Evolutionary conservation across 2,888 invertebrate species (phyloP).

Genomic region (Strigamia crassipes): DNA sequence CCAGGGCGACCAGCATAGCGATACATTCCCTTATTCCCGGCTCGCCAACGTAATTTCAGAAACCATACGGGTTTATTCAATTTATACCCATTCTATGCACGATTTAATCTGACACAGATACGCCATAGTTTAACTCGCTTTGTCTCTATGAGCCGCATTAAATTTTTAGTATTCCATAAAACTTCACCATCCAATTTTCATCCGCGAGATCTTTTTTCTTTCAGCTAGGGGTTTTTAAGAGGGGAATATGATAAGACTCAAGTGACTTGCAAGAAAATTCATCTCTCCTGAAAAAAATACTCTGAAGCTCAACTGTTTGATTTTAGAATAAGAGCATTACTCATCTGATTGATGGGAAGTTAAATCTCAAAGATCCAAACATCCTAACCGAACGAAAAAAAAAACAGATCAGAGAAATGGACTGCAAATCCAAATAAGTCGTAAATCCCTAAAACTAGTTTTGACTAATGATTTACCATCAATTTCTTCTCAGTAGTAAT

Average conservation of each 20-base stretch:
- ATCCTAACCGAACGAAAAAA: not conserved
- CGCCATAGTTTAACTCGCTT: not conserved
- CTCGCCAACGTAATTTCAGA: not conserved
- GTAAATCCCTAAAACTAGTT: not conserved
- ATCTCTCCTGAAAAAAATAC: not conserved
- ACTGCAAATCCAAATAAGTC: not conserved
- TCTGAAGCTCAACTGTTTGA: not conserved
- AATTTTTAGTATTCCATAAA: conserved; percentile 16
- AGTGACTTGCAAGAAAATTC: conserved; percentile 2
- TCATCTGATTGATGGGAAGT: conserved; percentile 16
- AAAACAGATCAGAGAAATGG: not conserved
- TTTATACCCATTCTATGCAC: conserved; percentile 4
- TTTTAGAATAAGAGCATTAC: not conserved
- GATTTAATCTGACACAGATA: conserved; percentile 12
- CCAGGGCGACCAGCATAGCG: too few relatives aligned
- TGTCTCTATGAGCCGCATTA: not conserved
- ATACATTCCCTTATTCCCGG: not conserved
- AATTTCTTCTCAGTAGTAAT: too few relatives aligned
- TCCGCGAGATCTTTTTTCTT: not conserved
- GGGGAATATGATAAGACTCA: not conserved
- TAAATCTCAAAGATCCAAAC: conserved; percentile 4
- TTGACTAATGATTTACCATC: not conserved
- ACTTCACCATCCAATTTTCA: conserved; percentile 16
- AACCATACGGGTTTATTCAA: conserved; percentile 6
- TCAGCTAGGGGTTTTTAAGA: not conserved